Conservation (phyloP, 2,888 invertebrate species). For the Caenorhabditis virilis region DNA sequence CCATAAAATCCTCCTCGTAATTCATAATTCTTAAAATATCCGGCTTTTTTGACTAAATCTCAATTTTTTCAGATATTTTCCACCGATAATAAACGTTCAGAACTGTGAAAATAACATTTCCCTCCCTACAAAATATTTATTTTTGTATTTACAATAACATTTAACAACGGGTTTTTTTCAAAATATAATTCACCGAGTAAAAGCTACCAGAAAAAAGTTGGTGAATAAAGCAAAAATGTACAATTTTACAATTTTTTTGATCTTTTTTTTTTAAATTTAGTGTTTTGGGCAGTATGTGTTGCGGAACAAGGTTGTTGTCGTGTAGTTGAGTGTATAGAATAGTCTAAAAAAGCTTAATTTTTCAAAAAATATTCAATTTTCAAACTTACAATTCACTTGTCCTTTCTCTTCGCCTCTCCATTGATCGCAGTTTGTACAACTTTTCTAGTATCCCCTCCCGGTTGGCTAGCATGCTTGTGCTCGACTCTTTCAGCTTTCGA, state of each 20-base stretch:
- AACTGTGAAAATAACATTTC: not conserved
- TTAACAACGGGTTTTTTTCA: no score
- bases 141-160: no score
- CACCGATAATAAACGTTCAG: not conserved
- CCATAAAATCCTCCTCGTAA: not conserved
- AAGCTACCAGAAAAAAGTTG: no score
- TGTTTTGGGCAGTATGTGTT: no score
- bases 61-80: not conserved
- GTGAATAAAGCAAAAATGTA: no score
- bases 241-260: no score
- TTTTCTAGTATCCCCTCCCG: slow-evolving; percentile 60
- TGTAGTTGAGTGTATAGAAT: no score
- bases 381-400: slow-evolving; percentile 43
- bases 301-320: no score
- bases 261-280: no score
- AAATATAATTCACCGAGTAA: no score
- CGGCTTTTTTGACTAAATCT: not conserved
- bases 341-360: no score
- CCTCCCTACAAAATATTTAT: not conserved
- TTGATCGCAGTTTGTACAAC: slow-evolving; percentile 59
- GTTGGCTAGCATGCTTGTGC: slow-evolving; percentile 61
- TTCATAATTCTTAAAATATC: not conserved
- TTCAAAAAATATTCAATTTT: not conserved
- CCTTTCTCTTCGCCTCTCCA: slow-evolving; percentile 66
- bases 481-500: slow-evolving; percentile 61